Base-by-base conservation (phyloP, 2,888 invertebrate genomes). In the Tupiocoris notatus region DNA sequence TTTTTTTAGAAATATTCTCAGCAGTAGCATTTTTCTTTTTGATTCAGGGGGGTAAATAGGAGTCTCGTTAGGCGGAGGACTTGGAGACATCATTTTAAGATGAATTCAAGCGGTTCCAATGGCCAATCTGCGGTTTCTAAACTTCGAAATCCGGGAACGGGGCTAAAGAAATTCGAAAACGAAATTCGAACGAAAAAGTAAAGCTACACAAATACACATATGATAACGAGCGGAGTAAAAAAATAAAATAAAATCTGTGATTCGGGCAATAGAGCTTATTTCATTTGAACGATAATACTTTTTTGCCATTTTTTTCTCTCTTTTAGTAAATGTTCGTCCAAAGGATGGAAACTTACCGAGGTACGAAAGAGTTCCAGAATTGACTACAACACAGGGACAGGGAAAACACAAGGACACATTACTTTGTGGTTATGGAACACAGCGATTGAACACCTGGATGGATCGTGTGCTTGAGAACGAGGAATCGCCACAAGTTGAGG, bases 361-460 rank as follows among this genome's bases (percentile, higher is more conserved):
- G 94, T 90, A 93, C 93, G 92, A 95, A 95, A 91, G 94, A 94
- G 91, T 93, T 95, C 95, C 95, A 95, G 93, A 95, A 95, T 92
- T 93, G 93, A 93, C 95, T 95, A 93, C 91, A 73, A 86, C 80
- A 79, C 78, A 80, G 78, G 78, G 79, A 81, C 79, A 80, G 79
- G 79, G 80, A 81, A 80, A 80, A 79, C 78, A 81, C 78, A 81
- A 79, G 80, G 79, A 79, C 80, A 79, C 79, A 79, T 80, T 79
- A 80, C 79, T 79, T 80, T 77, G 77, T 79, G 79, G 78, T 79
- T 68, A 79, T 73, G 59, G 65, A 77, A 73, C 20, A 73, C 64
- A 65, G 56, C 21, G 57, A 68, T 61, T 77, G 79, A 78, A 78
- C 78, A 79, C 78, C 75, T 77, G 79, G 79, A 79, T 74, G 76